Evolutionary conservation across 2,888 invertebrate genomes (phyloP).

Genomic region (Biston stratarius): DNA sequence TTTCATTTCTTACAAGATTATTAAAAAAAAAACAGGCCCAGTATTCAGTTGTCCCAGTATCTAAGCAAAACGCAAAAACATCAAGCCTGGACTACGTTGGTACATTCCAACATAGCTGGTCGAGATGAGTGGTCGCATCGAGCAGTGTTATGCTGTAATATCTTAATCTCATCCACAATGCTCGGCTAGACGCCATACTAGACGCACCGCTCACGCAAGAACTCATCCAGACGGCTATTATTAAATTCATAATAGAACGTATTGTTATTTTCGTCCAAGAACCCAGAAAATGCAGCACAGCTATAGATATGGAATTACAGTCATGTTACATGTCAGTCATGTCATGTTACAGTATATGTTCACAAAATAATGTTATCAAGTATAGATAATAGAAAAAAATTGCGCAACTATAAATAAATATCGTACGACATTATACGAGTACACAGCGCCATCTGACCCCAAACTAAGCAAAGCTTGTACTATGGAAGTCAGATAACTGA

Average conservation of each 20-base stretch:
- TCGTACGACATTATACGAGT: too few relatives aligned
- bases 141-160: neutral
- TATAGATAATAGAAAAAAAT: too few relatives aligned
- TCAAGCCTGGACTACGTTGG: neutral
- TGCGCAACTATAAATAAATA: too few relatives aligned
- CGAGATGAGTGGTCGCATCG: neutral
- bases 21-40: neutral
- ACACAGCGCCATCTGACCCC: too few relatives aligned
- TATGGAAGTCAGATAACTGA: too few relatives aligned
- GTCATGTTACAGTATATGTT: too few relatives aligned
- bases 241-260: slow-evolving; percentile 2
- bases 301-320: neutral
- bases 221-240: slow-evolving; percentile 3
- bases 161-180: neutral
- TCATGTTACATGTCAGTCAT: too few relatives aligned
- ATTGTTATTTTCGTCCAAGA: slow-evolving; percentile 16
- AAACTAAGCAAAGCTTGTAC: too few relatives aligned
- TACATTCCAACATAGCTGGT: neutral
- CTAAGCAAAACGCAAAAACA: neutral
- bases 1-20: too few relatives aligned
- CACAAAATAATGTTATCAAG: too few relatives aligned
- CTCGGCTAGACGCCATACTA: slow-evolving; percentile 10
- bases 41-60: neutral
- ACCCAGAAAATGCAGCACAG: neutral
- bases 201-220: slow-evolving; percentile 13